Conservation (phyloP, 2,888 invertebrate species). For the Melanostoma mellinum region DNA sequence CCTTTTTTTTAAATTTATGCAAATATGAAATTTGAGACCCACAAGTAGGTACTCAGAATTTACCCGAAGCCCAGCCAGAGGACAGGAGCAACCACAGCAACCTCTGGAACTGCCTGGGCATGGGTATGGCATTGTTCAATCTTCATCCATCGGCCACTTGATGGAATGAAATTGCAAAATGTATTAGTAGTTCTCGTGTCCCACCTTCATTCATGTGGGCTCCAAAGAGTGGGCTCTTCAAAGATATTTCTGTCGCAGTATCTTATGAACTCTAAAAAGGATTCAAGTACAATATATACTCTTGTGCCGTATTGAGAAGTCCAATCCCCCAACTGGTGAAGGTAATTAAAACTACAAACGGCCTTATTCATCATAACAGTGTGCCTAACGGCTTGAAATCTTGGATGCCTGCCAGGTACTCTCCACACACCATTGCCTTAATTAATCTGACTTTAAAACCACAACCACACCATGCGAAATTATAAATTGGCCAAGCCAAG, state of each 20-base stretch:
- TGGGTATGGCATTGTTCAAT: slow-evolving; percentile 56
- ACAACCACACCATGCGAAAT: slow-evolving; percentile 43
- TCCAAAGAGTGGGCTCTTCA: slow-evolving; percentile 22
- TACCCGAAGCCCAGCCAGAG: slow-evolving; percentile 17
- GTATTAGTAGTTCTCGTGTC: not conserved
- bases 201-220: slow-evolving; percentile 11
- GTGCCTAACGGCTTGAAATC: slow-evolving; percentile 4
- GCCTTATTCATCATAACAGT: slow-evolving; percentile 62
- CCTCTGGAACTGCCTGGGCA: not conserved
- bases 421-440: slow-evolving; percentile 64
- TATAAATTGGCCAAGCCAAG: slow-evolving; percentile 50
- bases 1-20: slow-evolving; percentile 48
- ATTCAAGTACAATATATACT: slow-evolving; percentile 10
- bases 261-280: not conserved
- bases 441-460: slow-evolving; percentile 54
- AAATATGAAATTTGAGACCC: slow-evolving; percentile 63
- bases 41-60: slow-evolving; percentile 38
- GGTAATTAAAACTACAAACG: slow-evolving; percentile 56
- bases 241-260: slow-evolving; percentile 36
- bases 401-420: not conserved
- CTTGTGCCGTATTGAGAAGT: slow-evolving; percentile 5
- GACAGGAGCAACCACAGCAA: not conserved
- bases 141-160: slow-evolving; percentile 45
- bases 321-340: not conserved
- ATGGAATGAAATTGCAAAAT: slow-evolving; percentile 45